Conservation (phyloP, 1,140 invertebrate species). For the Scylla paramamosain region DNA sequence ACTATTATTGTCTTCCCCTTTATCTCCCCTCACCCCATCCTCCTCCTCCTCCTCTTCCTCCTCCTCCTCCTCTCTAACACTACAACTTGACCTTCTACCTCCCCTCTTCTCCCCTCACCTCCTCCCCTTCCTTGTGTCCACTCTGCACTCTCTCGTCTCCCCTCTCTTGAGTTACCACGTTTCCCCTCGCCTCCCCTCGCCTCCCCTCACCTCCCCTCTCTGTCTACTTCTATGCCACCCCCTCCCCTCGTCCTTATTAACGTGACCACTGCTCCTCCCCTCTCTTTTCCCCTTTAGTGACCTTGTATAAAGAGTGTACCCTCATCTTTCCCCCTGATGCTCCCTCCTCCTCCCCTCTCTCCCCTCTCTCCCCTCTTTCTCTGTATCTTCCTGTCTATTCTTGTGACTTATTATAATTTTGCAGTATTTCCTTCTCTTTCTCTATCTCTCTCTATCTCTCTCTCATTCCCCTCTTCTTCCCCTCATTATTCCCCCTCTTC, state of each 20-base stretch:
- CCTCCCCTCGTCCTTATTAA: background rate
- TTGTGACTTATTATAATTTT: too few species aligned
- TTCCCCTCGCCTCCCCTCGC: background rate
- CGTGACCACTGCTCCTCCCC: background rate
- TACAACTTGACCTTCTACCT: conserved; percentile 4
- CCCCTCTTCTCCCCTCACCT: background rate
- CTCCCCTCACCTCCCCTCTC: background rate
- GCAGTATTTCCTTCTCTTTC: background rate
- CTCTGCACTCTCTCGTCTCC: background rate
- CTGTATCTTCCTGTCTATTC: too few species aligned
- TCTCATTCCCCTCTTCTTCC: background rate
- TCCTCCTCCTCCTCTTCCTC: background rate
- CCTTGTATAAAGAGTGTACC: background rate
- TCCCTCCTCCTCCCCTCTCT: background rate
- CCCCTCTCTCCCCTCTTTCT: background rate
- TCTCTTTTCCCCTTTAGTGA: background rate
- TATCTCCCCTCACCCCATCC: background rate
- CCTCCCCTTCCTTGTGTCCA: background rate
- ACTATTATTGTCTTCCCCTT: background rate
- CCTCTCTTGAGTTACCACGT: conserved; percentile 25
- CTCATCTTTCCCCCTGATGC: background rate
- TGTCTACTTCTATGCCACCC: background rate
- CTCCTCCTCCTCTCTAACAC: background rate
- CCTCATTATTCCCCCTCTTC: background rate
- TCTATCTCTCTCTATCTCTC: background rate